Conservation (phyloP, 1,140 invertebrate species). For the Adoxophyes honmai region DNA sequence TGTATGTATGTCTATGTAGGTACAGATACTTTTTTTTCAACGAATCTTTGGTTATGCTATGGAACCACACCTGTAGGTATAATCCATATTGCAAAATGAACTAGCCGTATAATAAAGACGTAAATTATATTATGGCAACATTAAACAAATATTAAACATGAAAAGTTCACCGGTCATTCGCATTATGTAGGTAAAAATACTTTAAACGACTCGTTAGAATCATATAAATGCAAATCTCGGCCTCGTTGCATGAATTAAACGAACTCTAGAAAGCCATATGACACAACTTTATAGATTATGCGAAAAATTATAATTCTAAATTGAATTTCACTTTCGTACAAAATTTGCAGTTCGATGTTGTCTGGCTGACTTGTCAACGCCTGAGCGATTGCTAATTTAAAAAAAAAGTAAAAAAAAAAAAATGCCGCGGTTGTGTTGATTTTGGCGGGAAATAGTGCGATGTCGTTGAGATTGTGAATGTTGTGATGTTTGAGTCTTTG, state of each 20-base stretch:
- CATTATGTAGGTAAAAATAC: neutral
- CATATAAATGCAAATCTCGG: neutral
- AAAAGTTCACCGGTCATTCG: too few relatives aligned
- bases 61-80: too few relatives aligned
- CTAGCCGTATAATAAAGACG: too few relatives aligned
- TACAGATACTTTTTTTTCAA: too few relatives aligned
- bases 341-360: neutral
- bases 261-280: neutral
- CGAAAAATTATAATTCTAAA: slow-evolving; percentile 16
- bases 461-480: neutral
- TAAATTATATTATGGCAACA: too few relatives aligned
- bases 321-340: slow-evolving; percentile 1
- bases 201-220: neutral
- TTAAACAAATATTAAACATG: too few relatives aligned
- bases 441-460: neutral
- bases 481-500: neutral
- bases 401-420: neutral
- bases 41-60: too few relatives aligned
- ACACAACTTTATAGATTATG: slow-evolving; percentile 11
- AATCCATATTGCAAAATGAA: too few relatives aligned
- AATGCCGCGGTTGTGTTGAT: neutral
- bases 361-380: neutral
- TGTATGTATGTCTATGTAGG: too few relatives aligned
- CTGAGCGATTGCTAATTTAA: neutral
- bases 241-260: neutral